Base-by-base conservation (phyloP, 2,888 invertebrate genomes). In the Cheilosia impressa region DNA sequence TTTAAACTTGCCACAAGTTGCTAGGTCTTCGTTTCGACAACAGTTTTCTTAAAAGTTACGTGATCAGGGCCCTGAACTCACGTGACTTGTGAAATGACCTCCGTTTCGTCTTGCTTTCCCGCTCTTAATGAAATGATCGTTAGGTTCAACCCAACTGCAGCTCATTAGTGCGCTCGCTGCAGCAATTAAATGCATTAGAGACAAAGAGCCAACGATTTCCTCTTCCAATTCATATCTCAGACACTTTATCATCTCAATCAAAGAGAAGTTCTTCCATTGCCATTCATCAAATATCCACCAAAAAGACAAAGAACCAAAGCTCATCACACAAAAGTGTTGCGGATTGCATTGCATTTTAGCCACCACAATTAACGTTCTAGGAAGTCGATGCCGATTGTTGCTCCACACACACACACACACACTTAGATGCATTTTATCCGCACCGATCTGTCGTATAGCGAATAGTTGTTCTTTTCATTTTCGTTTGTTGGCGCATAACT, bases 351-450 rank as follows among this genome's bases (percentile, higher is more conserved):
- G 62, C 72, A 85, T 85, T 81, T 85, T 77, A 71, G 62, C 62
- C 81, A 76, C 80, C 81, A 85, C 81, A 85, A 85, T 85, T 85
- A 85, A 72, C 66, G 80, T 77, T 81, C 85, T 76, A 72, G 68
- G 81, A 81, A 77, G 62, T 72, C 66, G 60, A 85, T 85, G 81
- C 80, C 80, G 76, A 76, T 80, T 75, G 75, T 75, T 60, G 50
- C 55, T 31, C 31, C 47, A 45, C 27, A 15, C 38, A 38, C 13
- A 13, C 38, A 38, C 13, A 38, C 13, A 13, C 38, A 38, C 13
- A 38, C 13, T 4, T 41, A 6, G 41, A 38, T 55, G 3, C 31
- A n/a, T 19, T 66, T 47, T 55, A 55, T 71, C 47, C 43, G 50
- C 57, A 78, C 13, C 38, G 38, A 38, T 75, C 79, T 83, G 83